Evolutionary conservation across 1,140 invertebrate genomes (phyloP).

Genomic region (Solenopsis fugax): DNA sequence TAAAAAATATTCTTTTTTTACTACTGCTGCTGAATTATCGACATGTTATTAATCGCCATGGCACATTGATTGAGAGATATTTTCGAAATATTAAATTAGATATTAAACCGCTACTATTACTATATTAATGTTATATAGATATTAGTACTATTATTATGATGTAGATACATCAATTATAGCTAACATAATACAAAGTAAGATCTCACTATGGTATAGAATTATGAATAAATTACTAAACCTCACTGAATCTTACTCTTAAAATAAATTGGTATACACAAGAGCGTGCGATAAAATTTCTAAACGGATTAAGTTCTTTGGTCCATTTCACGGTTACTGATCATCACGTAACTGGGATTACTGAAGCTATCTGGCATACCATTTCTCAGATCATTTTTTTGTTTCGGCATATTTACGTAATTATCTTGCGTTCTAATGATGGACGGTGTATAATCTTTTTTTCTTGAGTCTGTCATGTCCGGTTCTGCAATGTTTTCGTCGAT

Average conservation of each 20-base stretch:
- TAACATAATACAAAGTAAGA: neutral
- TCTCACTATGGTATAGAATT: neutral
- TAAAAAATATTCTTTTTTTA: neutral
- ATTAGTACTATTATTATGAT: neutral
- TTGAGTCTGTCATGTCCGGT: neutral
- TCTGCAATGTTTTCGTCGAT: conserved; percentile 11
- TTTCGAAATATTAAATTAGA: neutral
- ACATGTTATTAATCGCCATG: conserved; percentile 9
- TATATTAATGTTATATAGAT: no score
- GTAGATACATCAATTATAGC: neutral
- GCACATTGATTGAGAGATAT: conserved; percentile 16
- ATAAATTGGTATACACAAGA: neutral
- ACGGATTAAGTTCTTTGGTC: conserved; percentile 57
- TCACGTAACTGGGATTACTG: conserved; percentile 86
- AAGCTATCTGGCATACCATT: conserved; percentile 84
- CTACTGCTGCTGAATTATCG: neutral
- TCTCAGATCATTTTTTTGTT: conserved; percentile 86
- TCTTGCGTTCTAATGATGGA: conserved; percentile 85
- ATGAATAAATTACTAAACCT: neutral
- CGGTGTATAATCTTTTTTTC: conserved; percentile 66
- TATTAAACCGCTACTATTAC: neutral
- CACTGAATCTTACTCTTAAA: neutral
- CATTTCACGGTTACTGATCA: conserved; percentile 61
- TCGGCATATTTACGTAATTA: conserved; percentile 89
- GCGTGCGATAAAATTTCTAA: neutral